A percentile compares a stretch with the other conserved stretches of the same genome.
These are phyloP conservation scores for Accipiter cooperii DNA, from an alignment of 2,113 vertebrate species.

Conservation along the genomic window DNA sequence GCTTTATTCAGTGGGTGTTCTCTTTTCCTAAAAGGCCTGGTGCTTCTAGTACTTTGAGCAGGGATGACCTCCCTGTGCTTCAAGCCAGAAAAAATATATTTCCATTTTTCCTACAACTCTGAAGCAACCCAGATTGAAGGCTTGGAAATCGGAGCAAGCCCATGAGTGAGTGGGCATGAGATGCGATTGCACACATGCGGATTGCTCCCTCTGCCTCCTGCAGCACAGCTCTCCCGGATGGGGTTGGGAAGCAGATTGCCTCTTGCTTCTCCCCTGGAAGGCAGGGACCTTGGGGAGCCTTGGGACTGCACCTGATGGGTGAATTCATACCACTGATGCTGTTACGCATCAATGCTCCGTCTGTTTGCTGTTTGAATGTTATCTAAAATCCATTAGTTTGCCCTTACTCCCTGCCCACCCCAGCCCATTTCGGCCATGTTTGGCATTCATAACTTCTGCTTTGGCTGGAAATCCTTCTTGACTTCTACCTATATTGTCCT, in stretches of 20 bases:
- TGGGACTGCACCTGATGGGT: not conserved
- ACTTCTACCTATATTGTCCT: not conserved
- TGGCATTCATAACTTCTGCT: not conserved
- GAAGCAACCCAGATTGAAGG: not conserved
- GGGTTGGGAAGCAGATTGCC: not conserved
- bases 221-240: fast-evolving
- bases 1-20: not conserved
- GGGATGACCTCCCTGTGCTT: not conserved
- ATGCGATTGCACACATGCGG: fast-evolving
- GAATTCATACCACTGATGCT: not conserved
- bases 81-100: not conserved
- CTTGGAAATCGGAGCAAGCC: not conserved
- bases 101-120: not conserved
- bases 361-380: not conserved
- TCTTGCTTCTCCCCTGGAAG: not conserved
- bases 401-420: not conserved
- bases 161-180: not conserved
- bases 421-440: not conserved
- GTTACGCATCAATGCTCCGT: fast-evolving
- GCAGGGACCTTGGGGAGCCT: not conserved
- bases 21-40: not conserved
- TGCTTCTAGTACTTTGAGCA: not conserved
- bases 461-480: not conserved
- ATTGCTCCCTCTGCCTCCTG: not conserved
- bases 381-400: not conserved